These are phyloP conservation scores for Drosophila tanythrix DNA, from an alignment of 2,888 invertebrate species.

Conservation along the genomic window DNA sequence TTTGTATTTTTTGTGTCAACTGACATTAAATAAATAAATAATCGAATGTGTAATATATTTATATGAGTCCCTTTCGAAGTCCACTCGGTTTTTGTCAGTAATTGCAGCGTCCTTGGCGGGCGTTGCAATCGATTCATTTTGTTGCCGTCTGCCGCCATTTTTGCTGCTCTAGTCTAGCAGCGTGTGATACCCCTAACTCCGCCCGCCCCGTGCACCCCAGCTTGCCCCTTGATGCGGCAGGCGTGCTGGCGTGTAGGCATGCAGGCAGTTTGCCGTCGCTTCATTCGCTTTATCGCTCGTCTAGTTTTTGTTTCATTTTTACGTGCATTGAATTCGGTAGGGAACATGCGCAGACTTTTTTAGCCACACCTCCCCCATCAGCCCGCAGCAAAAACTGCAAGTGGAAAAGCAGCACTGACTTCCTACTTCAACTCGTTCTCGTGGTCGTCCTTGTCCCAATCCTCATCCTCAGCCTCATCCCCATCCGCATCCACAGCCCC, in stretches of 20 bases:
- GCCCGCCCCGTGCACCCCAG: background rate
- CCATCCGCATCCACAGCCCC: background rate
- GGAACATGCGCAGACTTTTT: constrained; percentile 82
- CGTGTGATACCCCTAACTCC: constrained; percentile 12
- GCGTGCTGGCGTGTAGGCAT: constrained; percentile 26
- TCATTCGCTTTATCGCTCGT: constrained; percentile 55
- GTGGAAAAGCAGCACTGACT: constrained; percentile 40
- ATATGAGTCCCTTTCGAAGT: no score
- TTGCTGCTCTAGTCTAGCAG: constrained; percentile 47
- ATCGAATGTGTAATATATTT: no score
- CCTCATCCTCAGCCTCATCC: background rate
- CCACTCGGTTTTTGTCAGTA: background rate
- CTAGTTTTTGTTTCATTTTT: constrained; percentile 63
- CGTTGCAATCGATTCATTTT: constrained; percentile 19
- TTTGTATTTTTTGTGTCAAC: no score
- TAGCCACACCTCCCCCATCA: constrained; percentile 38
- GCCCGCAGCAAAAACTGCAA: constrained; percentile 54
- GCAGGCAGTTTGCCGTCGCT: constrained; percentile 32
- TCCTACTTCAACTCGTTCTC: constrained; percentile 19
- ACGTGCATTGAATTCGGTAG: constrained; percentile 56
- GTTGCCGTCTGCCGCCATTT: constrained; percentile 47
- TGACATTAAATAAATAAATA: no score
- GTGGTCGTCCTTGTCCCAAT: constrained; percentile 12
- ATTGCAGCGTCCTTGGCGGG: constrained; percentile 15
- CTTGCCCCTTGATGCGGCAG: background rate